Percentiles rank a stretch among this genome's conserved stretches.
phyloP scores from a whole-genome alignment of 2,113 vertebrate genomes.

The Salvelinus sp. region DNA sequence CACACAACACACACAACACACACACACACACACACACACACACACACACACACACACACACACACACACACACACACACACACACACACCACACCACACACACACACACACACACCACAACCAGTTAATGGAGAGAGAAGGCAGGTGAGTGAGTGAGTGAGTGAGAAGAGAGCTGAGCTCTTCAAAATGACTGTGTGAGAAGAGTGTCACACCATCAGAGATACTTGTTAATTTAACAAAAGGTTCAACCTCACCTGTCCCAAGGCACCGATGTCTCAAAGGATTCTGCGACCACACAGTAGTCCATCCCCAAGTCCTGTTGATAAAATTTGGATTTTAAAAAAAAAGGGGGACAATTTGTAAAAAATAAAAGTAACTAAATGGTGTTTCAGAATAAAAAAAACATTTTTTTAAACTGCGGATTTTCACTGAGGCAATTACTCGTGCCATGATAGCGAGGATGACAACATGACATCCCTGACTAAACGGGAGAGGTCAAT shows the following conservation, averaged over 20 bases:
- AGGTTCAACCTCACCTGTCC: slow-evolving; percentile 86
- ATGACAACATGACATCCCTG: neutral
- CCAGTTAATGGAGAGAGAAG: slow-evolving; percentile 36
- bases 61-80: too few relatives aligned
- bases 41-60: slow-evolving; percentile 36
- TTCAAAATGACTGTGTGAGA: slow-evolving; percentile 30
- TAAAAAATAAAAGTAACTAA: neutral
- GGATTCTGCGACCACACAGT: slow-evolving; percentile 95
- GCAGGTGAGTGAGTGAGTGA: slow-evolving; percentile 35
- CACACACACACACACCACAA: slow-evolving; percentile 3
- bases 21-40: too few relatives aligned
- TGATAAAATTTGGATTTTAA: neutral
- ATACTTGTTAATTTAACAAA: neutral
- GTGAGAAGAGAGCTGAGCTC: slow-evolving; percentile 8
- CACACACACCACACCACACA: too few relatives aligned
- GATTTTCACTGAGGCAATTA: neutral
- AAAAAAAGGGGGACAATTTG: neutral
- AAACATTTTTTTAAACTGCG: neutral
- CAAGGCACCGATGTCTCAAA: slow-evolving; percentile 99
- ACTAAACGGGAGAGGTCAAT: neutral
- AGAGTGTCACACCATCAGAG: slow-evolving; percentile 15
- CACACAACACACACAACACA: slow-evolving; percentile 15
- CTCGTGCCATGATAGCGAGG: neutral
- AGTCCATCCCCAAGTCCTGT: slow-evolving; percentile 95
- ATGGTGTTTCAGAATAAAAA: too few relatives aligned